Base-by-base conservation (phyloP, 1,140 invertebrate genomes). In the Colletes latitarsis region DNA sequence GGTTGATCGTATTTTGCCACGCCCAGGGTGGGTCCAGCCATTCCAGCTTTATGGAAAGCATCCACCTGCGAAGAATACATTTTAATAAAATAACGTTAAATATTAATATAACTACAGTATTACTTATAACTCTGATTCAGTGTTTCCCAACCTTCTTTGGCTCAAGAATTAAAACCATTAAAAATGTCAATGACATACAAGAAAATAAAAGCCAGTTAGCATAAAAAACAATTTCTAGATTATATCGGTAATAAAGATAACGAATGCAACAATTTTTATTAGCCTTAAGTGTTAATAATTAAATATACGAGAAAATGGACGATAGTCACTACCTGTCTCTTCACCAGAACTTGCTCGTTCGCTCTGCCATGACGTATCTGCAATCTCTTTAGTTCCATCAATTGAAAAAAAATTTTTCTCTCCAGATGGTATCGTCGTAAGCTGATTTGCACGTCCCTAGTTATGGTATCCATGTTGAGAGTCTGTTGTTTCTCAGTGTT, bases 341-440 rank as follows among this genome's bases (percentile, higher is more conserved):
- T 98, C 0, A 99, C 97, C 15, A 99, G 92, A 64, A 98, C 96
- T 39, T 96, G 95, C 93, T 99, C 98, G 88, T 98, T 98, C 8
- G 97, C 95, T 93, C 97, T 96, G 19, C 97, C 97, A 68, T 97
- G 96, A 86, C 98, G 95, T 79, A 99, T 98, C 93, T 99, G 98
- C 70, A 98, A 94, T 75, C 97, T 95, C 91, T 99, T 99, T 30
- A 99, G 92, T 92, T 99, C 98, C 88, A 99, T 95, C 71, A 99
- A 93, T 91, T 99, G 97, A 89, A 99, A 97, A 93, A 99, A 99
- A 86, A 99, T 97, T 88, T 98, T 97, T 75, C 98, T 94, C 91
- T 99, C 98, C 85, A 98, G 94, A 83, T 98, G 97, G 92, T 98
- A 98, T 90, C 97, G 89, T 14, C 92, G 85, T 49, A 93, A 64